Conservation (phyloP, 2,888 invertebrate species). For the Ornithoptera priamus region DNA sequence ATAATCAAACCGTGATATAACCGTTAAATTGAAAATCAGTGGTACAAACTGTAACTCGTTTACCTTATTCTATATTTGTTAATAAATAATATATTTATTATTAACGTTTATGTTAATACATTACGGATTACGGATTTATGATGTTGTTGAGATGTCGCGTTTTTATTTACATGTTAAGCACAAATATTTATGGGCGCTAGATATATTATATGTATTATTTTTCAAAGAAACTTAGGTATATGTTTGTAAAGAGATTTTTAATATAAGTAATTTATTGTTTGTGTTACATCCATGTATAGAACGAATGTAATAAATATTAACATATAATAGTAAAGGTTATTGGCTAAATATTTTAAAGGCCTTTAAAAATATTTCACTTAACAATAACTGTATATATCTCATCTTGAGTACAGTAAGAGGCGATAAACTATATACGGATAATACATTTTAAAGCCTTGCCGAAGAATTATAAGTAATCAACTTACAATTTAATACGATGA, state of each 20-base stretch:
- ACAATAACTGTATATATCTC: no score
- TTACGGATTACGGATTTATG: neutral
- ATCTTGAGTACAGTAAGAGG: no score
- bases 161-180: neutral
- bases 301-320: no score
- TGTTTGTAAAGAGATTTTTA: no score
- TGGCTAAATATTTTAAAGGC: no score
- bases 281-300: no score
- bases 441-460: neutral
- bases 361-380: no score
- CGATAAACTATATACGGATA: no score
- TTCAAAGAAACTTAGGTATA: neutral
- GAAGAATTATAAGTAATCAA: neutral
- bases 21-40: neutral
- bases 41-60: conserved; percentile 3
- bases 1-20: neutral
- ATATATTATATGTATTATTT: neutral
- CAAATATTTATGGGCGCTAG: neutral
- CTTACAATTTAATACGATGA: conserved; percentile 4
- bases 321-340: no score
- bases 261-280: no score
- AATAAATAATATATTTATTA: conserved; percentile 16
- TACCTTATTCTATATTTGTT: conserved; percentile 20
- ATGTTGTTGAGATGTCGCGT: neutral
- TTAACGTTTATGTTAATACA: conserved; percentile 17